Evolutionary conservation across 1,140 invertebrate genomes (phyloP), one percentile per base, ranked within the genome.

Genomic region (Geopemphigus sp.): DNA sequence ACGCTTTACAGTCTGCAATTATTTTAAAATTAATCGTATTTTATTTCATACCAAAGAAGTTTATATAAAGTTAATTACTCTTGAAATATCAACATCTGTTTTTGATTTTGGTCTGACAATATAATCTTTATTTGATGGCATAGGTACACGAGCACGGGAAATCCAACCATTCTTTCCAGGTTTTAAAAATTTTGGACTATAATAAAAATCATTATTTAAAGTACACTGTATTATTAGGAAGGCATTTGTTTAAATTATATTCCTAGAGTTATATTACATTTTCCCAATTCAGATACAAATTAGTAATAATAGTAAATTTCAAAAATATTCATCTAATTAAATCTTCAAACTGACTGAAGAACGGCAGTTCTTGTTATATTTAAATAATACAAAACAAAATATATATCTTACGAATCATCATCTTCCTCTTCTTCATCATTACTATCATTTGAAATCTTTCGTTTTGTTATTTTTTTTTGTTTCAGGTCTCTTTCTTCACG

Each of bases 151-250:
- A 19, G 98, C 98, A 85, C 98, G 88, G 14, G 91, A 91, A 66
- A 98, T 91, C 94, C 95, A 99, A 47, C 97, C 97, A 82, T 94
- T 93, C 85, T 98, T 96, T 80, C 97, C 97, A 0, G 97, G 97
- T 82, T 95, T 87, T 39, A 95, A 85, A 32, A 81, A 80, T 80
- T 81, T 84, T 82, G 74, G 70, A 81, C 76, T 80, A 63, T 81
- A 64, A 54, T n/a, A 15, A 81, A 82, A 39, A 39, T 39, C 8
- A 39, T 39, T 39, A 39, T 39, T 39, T 39, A 8, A 39, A 39
- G 3, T 39, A 39, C 8, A 39, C 32, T 39, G 32, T 39, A 39
- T 39, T 39, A 3, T 39, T 39, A 4, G 32, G 32, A 8, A 39
- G 8, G 3, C 32, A 39, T 39, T 39, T 39, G 8, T n/a, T n/a